phyloP scores from a whole-genome alignment of 2,888 invertebrate genomes.

The Palloptera scutellata region DNA sequence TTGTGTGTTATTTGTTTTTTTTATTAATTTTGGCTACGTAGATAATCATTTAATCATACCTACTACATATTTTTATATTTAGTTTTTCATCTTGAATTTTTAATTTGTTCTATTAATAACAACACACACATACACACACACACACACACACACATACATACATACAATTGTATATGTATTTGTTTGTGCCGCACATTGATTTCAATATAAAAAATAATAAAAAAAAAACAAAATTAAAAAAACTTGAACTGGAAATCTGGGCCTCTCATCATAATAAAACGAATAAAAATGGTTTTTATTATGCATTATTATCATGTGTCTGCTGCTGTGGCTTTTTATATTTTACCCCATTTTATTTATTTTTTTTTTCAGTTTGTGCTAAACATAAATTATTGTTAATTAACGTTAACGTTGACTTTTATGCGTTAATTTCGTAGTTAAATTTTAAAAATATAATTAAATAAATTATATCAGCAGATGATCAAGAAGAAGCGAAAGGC shows the following conservation, averaged over 20 bases:
- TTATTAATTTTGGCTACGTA: not conserved
- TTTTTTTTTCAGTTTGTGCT: not conserved
- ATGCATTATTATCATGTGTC: conserved; percentile 42
- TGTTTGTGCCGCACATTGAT: not conserved
- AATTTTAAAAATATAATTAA: conserved; percentile 5
- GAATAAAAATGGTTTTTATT: conserved; percentile 43
- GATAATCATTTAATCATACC: not conserved
- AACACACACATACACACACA: not conserved
- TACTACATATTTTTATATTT: not conserved
- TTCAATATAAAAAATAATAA: not conserved
- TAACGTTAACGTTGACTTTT: conserved; percentile 49
- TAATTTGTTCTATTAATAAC: not conserved
- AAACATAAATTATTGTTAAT: conserved; percentile 54
- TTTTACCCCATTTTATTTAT: not conserved
- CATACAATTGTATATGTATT: not conserved
- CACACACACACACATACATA: not conserved
- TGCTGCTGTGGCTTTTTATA: conserved; percentile 36
- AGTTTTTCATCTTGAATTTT: not conserved
- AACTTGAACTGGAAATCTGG: conserved; percentile 19
- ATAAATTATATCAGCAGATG: not conserved
- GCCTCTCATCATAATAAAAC: conserved; percentile 15
- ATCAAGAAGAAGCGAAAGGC: no score
- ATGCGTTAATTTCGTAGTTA: conserved; percentile 37
- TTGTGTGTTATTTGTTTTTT: conserved; percentile 22
- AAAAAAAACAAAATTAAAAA: not conserved